Evolutionary conservation across 30 jellyfish, hydroid and myxozoan genomes (phyloP).

Genomic region (Turritopsis dohrnii): DNA sequence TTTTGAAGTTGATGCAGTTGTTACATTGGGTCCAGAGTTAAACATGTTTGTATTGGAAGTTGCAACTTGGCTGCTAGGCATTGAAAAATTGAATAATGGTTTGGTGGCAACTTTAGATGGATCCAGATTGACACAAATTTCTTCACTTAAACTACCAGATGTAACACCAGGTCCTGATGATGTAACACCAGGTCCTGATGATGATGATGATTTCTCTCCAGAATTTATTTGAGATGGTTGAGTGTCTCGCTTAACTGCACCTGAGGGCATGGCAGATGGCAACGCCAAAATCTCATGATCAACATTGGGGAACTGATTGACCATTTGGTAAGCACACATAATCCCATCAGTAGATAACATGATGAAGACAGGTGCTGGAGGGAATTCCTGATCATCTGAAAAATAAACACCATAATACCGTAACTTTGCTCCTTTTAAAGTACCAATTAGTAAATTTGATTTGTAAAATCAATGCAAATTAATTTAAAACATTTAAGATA

Average conservation of each 20-base stretch:
- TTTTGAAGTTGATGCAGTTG: slow-evolving; percentile 4
- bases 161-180: too few relatives aligned
- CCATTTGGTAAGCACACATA: slow-evolving; percentile 69
- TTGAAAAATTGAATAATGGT: slow-evolving; percentile 1
- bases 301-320: slow-evolving; percentile 56
- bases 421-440: neutral
- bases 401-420: neutral
- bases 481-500: neutral
- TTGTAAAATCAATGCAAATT: neutral
- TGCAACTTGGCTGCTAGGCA: neutral
- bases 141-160: neutral
- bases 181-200: too few relatives aligned
- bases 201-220: too few relatives aligned
- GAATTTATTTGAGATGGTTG: neutral
- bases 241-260: slow-evolving; percentile 17
- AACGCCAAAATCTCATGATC: slow-evolving; percentile 44
- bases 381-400: slow-evolving; percentile 63
- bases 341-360: slow-evolving; percentile 83
- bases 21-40: neutral
- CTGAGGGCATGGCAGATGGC: slow-evolving; percentile 23
- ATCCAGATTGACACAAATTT: neutral
- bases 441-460: neutral
- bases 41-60: neutral
- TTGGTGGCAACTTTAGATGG: neutral
- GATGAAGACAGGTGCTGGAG: slow-evolving; percentile 80